Percentiles rank a stretch among this genome's conserved stretches.
These are phyloP conservation scores for Ornithoptera alexandrae DNA, from an alignment of 2,888 invertebrate species.

Conservation along the genomic window DNA sequence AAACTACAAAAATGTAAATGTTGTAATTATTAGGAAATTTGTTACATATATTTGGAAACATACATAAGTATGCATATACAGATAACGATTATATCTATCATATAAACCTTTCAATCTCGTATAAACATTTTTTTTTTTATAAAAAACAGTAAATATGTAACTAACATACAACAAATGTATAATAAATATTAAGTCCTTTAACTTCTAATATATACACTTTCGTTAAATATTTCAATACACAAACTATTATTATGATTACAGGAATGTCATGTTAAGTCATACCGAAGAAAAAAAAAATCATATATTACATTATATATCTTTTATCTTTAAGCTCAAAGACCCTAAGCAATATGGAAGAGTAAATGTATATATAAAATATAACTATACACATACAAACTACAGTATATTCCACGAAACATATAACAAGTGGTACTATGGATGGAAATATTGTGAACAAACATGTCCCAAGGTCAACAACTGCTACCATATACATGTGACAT, in stretches of 20 bases:
- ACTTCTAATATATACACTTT: not conserved
- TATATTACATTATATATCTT: not conserved
- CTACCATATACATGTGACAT: no score
- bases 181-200: not conserved
- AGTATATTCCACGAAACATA: not conserved
- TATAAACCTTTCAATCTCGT: not conserved
- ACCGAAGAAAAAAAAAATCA: not conserved
- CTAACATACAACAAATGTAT: not conserved
- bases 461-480: no score
- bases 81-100: not conserved
- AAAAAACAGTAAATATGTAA: not conserved
- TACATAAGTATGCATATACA: slow-evolving; percentile 3
- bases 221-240: not conserved
- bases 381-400: not conserved
- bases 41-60: not conserved
- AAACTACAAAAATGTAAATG: not conserved
- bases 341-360: not conserved
- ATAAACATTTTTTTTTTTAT: not conserved
- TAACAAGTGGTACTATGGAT: not conserved
- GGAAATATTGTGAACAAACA: no score
- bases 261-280: slow-evolving; percentile 19
- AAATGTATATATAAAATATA: slow-evolving; percentile 8
- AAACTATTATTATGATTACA: slow-evolving; percentile 2
- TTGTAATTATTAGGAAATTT: not conserved
- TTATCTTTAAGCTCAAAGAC: not conserved